A percentile compares a stretch with the other conserved stretches of the same genome.
Conservation (phyloP, 2,113 vertebrate genomes). For the Tragulus kanchil region DNA sequence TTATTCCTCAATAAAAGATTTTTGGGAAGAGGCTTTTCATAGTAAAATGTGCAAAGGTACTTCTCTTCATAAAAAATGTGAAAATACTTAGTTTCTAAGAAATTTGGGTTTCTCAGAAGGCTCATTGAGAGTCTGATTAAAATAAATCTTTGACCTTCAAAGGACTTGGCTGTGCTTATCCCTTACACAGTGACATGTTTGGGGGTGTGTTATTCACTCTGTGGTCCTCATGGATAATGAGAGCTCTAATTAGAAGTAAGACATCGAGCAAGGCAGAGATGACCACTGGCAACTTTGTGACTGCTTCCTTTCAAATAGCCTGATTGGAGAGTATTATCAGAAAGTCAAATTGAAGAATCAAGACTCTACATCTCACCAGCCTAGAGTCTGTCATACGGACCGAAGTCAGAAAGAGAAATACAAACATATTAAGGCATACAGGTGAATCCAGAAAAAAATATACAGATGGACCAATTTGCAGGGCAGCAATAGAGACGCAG, state of each 20-base stretch:
- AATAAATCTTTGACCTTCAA: not conserved
- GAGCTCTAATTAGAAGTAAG: not conserved
- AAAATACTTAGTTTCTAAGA: not conserved
- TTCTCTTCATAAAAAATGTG: not conserved
- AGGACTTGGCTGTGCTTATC: not conserved
- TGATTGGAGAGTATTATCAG: not conserved
- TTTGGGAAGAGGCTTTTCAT: not conserved
- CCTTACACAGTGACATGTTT: not conserved
- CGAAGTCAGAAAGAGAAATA: not conserved
- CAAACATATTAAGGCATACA: not conserved
- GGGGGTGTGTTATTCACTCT: not conserved
- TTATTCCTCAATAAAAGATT: not conserved
- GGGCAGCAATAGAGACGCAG: not conserved
- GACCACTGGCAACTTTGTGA: not conserved
- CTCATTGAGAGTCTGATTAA: not conserved
- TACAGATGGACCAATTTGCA: not conserved
- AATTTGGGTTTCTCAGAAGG: not conserved
- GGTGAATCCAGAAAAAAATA: not conserved
- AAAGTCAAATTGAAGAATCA: not conserved
- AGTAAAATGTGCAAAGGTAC: not conserved
- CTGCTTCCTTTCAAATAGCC: not conserved
- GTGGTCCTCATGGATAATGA: not conserved
- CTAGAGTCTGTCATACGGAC: not conserved
- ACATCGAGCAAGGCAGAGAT: not conserved
- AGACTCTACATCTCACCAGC: not conserved